A percentile compares a stretch with the other conserved stretches of the same genome.
phyloP scores from a whole-genome alignment of 2,888 invertebrate genomes.

The Synanthedon vespiformis region DNA sequence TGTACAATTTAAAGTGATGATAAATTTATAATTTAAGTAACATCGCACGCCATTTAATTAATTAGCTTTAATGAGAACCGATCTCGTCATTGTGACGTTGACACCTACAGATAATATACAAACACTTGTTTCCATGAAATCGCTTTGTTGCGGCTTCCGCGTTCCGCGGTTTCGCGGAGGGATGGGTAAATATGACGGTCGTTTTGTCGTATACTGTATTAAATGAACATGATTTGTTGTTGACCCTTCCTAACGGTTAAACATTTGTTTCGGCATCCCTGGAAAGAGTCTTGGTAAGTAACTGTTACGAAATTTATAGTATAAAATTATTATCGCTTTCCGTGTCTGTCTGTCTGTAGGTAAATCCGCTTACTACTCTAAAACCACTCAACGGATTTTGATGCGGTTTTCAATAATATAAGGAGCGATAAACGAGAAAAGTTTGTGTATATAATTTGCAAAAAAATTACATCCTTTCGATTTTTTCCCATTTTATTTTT shows the following conservation, averaged over 20 bases:
- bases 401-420: too few species aligned
- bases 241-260: slow-evolving; percentile 22
- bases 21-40: background rate
- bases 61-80: background rate
- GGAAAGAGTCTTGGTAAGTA: background rate
- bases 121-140: slow-evolving; percentile 11
- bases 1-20: too few species aligned
- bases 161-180: slow-evolving; percentile 16
- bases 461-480: too few species aligned
- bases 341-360: too few species aligned
- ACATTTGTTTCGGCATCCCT: slow-evolving; percentile 8
- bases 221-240: slow-evolving; percentile 31
- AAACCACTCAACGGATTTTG: too few species aligned
- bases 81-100: slow-evolving; percentile 1
- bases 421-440: too few species aligned
- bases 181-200: slow-evolving; percentile 29
- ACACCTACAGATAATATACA: background rate
- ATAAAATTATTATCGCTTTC: too few species aligned
- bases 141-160: slow-evolving; percentile 23
- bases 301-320: background rate
- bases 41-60: background rate
- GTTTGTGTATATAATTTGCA: too few species aligned
- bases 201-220: slow-evolving; percentile 23
- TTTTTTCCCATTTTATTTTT: too few species aligned
- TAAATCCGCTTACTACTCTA: too few species aligned